A percentile compares a stretch with the other conserved stretches of the same genome.
Conservation (phyloP, 2,888 invertebrate genomes). For the Laothoe populi region DNA sequence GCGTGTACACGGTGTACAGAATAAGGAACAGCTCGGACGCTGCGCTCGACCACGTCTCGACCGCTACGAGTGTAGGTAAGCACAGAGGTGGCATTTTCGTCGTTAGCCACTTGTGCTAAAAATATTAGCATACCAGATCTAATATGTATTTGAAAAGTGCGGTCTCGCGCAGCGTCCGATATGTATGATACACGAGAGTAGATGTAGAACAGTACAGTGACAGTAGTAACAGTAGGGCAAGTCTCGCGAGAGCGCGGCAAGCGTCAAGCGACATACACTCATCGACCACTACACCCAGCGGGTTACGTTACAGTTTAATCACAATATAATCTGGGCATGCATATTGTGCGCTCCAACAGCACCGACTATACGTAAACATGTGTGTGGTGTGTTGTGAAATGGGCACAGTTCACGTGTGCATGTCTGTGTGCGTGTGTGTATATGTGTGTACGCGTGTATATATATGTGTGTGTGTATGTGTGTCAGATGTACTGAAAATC, state of each 20-base stretch:
- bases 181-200: constrained; percentile 3
- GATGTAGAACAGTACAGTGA: neutral
- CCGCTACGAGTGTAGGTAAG: no score
- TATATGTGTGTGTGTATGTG: neutral
- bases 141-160: no score
- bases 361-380: constrained; percentile 14
- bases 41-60: neutral
- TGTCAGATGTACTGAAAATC: neutral
- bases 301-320: constrained; percentile 23
- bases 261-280: constrained; percentile 22
- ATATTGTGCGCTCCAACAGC: constrained; percentile 46
- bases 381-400: no score
- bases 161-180: neutral
- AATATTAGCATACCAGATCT: no score
- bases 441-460: neutral
- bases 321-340: constrained; percentile 68
- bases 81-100: no score
- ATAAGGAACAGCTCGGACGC: neutral
- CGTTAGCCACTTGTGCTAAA: no score
- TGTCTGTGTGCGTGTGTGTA: constrained; percentile 2
- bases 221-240: neutral
- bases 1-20: neutral
- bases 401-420: constrained; percentile 21
- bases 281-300: constrained; percentile 30
- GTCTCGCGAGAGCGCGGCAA: constrained; percentile 16